Evolutionary conservation across 1,140 invertebrate genomes (phyloP).

Genomic region (Rhagoletis zephyria): DNA sequence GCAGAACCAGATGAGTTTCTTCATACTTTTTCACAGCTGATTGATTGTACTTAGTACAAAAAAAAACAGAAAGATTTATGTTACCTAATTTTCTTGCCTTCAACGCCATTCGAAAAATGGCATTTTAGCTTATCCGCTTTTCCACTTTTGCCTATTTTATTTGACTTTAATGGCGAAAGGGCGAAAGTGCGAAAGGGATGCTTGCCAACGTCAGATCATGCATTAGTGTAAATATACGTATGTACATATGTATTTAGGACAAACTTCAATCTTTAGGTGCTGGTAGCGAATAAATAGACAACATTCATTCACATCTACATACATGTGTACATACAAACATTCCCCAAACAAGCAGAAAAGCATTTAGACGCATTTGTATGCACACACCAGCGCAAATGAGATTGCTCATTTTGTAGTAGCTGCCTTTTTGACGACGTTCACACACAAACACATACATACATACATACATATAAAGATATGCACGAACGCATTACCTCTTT

Average conservation of each 20-base stretch:
- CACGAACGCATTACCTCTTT: background rate
- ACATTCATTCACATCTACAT: background rate
- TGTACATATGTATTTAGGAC: too few species aligned
- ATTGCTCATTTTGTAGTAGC: constrained; percentile 37
- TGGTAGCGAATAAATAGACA: background rate
- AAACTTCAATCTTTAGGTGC: background rate
- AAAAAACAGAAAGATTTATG: background rate
- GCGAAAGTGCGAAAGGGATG: background rate
- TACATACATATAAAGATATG: background rate
- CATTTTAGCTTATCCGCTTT: background rate
- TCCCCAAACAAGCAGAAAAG: too few species aligned
- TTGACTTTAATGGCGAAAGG: background rate
- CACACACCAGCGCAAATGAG: constrained; percentile 15
- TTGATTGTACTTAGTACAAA: background rate
- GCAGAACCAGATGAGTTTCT: too few species aligned
- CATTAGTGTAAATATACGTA: background rate
- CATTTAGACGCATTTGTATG: constrained; percentile 23
- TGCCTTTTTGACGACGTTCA: background rate
- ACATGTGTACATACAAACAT: background rate
- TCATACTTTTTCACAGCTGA: too few species aligned
- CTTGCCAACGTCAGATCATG: background rate
- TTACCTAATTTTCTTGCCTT: background rate
- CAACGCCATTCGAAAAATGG: background rate
- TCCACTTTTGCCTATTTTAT: background rate
- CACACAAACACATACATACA: background rate